phyloP scores from a whole-genome alignment of 1,140 invertebrate genomes.

The Nephila pilipes region DNA sequence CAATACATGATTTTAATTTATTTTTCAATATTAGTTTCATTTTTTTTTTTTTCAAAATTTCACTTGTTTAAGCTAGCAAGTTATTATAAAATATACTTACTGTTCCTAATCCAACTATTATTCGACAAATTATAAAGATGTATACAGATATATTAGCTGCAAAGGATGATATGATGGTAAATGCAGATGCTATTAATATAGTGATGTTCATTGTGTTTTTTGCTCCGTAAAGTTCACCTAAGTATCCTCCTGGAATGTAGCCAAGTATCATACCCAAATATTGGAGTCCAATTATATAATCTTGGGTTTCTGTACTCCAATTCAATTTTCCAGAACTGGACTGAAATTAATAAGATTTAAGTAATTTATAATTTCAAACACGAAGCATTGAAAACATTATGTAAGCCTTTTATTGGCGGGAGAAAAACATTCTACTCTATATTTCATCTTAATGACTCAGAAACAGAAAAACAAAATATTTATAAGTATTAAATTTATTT shows the following conservation, averaged over 20 bases:
- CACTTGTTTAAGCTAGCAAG: too few species aligned
- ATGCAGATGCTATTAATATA: neutral
- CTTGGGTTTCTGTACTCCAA: neutral
- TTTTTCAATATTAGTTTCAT: too few species aligned
- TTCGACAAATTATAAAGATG: neutral
- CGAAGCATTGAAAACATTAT: too few species aligned
- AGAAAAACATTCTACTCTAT: too few species aligned
- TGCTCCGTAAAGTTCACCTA: neutral
- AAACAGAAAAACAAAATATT: too few species aligned
- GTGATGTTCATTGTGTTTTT: neutral
- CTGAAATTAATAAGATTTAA: too few species aligned
- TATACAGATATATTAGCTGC: neutral
- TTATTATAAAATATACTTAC: neutral
- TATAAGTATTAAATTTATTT: too few species aligned
- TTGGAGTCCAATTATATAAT: neutral
- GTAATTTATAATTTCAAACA: too few species aligned
- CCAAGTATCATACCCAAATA: constrained; percentile 14
- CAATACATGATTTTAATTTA: too few species aligned
- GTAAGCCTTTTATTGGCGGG: too few species aligned
- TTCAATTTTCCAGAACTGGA: neutral
- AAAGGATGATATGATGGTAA: neutral
- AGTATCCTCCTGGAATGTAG: constrained; percentile 4
- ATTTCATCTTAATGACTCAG: too few species aligned
- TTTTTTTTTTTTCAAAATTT: too few species aligned
- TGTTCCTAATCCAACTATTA: neutral